Evolutionary conservation across 2,888 invertebrate species (phyloP).

Genomic region (Apantesis nais): DNA sequence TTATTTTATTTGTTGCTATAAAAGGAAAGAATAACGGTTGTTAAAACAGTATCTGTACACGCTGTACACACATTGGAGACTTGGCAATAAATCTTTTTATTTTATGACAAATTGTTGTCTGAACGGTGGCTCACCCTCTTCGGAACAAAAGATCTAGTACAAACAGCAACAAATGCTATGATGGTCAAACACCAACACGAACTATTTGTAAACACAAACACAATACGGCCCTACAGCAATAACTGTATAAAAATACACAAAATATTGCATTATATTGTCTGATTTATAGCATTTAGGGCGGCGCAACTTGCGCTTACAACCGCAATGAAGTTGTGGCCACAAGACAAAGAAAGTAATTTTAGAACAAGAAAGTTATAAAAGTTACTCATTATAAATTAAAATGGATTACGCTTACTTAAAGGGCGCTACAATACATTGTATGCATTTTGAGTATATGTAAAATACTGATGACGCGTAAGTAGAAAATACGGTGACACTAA

Average conservation of each 20-base stretch:
- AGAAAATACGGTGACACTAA: conserved; percentile 63
- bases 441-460: conserved; percentile 23
- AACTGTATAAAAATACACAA: conserved; percentile 72
- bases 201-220: conserved; percentile 77
- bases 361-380: conserved; percentile 27
- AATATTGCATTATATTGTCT: conserved; percentile 68
- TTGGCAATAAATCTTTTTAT: conserved; percentile 82
- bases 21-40: conserved; percentile 81
- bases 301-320: conserved; percentile 27
- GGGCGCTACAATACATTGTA: not conserved
- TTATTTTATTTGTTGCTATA: conserved; percentile 81
- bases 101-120: conserved; percentile 85
- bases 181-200: conserved; percentile 73
- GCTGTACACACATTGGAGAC: conserved; percentile 69
- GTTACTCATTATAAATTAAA: conserved; percentile 13
- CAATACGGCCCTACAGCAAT: conserved; percentile 68
- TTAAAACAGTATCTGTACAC: conserved; percentile 73
- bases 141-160: conserved; percentile 79
- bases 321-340: conserved; percentile 24
- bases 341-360: conserved; percentile 43
- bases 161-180: conserved; percentile 78
- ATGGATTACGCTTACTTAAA: not conserved
- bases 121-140: conserved; percentile 65
- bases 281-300: conserved; percentile 71
- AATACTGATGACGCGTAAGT: conserved; percentile 62